phyloP scores from a whole-genome alignment of 2,797 vertebrate genomes.

The Miichthys miiuy region DNA sequence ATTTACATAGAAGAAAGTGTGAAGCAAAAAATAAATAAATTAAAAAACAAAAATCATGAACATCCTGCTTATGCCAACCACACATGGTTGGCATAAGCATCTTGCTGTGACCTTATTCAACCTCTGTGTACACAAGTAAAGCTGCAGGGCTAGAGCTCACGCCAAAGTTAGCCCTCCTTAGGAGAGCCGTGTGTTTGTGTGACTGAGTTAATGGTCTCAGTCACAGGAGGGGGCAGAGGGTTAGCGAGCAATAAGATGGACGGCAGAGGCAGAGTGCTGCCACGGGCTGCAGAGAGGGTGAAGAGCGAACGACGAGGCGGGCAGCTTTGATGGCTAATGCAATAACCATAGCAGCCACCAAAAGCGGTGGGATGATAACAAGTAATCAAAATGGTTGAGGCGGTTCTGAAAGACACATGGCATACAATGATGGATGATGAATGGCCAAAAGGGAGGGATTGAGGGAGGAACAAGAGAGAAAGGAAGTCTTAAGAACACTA shows the following conservation, averaged over 20 bases:
- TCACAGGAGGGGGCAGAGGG: constrained; percentile 48
- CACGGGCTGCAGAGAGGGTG: constrained; percentile 8
- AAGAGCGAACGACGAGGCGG: constrained; percentile 20
- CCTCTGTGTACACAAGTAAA: constrained; percentile 34
- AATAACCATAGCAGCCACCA: constrained; percentile 53
- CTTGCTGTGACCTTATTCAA: constrained; percentile 14
- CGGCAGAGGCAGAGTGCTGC: constrained; percentile 17
- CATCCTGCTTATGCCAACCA: not conserved
- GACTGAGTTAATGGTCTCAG: constrained; percentile 67
- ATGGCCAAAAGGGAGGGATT: not conserved
- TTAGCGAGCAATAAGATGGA: constrained; percentile 61
- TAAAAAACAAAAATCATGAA: not conserved
- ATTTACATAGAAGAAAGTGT: not conserved
- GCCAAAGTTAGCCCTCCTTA: constrained; percentile 40
- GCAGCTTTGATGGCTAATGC: constrained; percentile 51
- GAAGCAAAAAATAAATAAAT: not conserved
- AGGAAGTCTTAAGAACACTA: not conserved
- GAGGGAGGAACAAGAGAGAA: not conserved
- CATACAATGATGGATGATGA: constrained; percentile 22
- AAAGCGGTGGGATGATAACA: constrained; percentile 31
- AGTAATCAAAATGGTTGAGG: constrained; percentile 34
- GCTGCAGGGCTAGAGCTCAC: constrained; percentile 29
- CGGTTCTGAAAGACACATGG: constrained; percentile 6
- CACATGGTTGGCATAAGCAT: not conserved
- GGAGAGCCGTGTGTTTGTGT: constrained; percentile 44